phyloP scores from a whole-genome alignment of 2,888 invertebrate species.

The Druceiella hillmani region DNA sequence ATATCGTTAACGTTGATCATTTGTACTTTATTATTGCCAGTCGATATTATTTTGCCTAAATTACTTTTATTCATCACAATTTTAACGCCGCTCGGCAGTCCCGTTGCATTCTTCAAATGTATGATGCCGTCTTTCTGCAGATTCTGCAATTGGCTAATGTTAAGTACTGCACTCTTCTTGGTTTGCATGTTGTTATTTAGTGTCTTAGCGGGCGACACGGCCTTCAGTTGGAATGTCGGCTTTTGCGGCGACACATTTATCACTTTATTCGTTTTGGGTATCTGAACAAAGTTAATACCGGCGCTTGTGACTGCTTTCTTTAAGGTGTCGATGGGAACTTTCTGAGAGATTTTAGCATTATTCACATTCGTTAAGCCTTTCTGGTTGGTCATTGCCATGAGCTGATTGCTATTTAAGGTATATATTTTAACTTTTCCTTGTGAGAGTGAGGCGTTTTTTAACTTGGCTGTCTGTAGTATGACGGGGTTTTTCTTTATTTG shows the following conservation, averaged over 20 bases:
- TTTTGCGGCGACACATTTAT: slow-evolving; percentile 20
- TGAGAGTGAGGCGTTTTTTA: no score
- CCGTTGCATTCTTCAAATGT: no score
- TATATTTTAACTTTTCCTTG: slow-evolving; percentile 46
- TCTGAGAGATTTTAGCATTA: no score
- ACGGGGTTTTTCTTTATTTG: slow-evolving; percentile 27
- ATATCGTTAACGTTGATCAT: no score
- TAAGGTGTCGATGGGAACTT: no score
- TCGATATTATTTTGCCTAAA: no score
- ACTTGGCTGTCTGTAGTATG: slow-evolving; percentile 27
- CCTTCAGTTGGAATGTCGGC: slow-evolving; percentile 10
- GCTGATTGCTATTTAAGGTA: slow-evolving; percentile 47
- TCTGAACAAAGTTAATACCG: slow-evolving; percentile 26
- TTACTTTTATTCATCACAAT: no score
- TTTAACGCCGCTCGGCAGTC: no score
- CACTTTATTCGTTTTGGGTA: slow-evolving; percentile 28
- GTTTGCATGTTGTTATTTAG: slow-evolving; percentile 9
- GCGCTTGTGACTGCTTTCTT: no score
- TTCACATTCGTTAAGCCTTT: no score
- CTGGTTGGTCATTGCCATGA: slow-evolving; percentile 34
- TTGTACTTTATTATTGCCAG: no score
- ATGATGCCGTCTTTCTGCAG: no score
- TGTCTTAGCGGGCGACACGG: slow-evolving; percentile 22
- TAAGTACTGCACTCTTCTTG: slow-evolving; percentile 11
- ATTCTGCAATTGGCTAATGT: slow-evolving; percentile 11